Percentiles rank a stretch among this genome's conserved stretches.
Conservation (phyloP, 2,797 vertebrate genomes). For the Rachycentron canadum region DNA sequence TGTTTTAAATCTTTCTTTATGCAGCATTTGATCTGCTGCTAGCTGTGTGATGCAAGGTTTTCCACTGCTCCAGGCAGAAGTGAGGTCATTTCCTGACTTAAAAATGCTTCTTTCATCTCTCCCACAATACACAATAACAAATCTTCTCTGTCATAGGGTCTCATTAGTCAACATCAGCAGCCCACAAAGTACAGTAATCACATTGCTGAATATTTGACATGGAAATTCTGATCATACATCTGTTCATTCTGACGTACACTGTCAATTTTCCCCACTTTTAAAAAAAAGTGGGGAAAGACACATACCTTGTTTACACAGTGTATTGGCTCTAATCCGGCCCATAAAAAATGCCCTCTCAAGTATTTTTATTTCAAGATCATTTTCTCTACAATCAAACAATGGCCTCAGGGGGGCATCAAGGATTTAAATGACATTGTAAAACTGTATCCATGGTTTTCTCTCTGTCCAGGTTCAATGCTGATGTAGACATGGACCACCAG, state of each 20-base stretch:
- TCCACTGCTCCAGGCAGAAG: constrained; percentile 11
- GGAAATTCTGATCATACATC: not conserved
- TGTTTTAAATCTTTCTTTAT: too few relatives aligned
- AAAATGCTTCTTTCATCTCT: constrained; percentile 16
- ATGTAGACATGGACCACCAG: constrained; percentile 94
- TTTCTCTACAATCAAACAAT: not conserved
- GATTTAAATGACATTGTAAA: not conserved
- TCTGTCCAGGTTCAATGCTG: constrained; percentile 88
- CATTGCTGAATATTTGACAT: not conserved
- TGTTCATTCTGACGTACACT: not conserved
- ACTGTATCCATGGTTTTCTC: not conserved
- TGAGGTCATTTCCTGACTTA: constrained; percentile 14
- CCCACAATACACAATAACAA: constrained; percentile 6
- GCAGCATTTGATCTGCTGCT: not conserved
- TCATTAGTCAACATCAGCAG: constrained; percentile 5
- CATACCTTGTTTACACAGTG: not conserved
- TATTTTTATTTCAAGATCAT: too few relatives aligned
- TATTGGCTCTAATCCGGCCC: not conserved
- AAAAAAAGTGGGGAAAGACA: too few relatives aligned
- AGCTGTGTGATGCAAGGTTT: not conserved
- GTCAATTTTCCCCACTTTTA: not conserved
- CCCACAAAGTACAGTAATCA: not conserved
- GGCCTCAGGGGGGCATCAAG: not conserved
- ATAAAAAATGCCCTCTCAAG: not conserved
- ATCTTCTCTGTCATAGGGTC: not conserved